Evolutionary conservation across 2,888 invertebrate genomes (phyloP), one percentile per base, ranked within the genome.

Genomic region (Anaspis maculata): DNA sequence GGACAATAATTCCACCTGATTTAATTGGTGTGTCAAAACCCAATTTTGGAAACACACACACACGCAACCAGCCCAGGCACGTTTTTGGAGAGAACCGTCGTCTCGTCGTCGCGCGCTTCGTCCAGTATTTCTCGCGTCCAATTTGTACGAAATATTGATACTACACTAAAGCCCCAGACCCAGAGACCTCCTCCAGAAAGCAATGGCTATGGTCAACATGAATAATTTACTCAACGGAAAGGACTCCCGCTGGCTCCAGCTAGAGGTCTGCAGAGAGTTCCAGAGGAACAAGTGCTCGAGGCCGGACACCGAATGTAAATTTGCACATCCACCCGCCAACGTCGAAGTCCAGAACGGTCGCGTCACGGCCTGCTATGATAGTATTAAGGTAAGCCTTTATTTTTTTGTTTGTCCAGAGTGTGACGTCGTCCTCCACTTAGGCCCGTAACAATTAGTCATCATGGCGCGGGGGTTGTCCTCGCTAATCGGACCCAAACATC

Each of bases 331-430:
- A 46, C 96, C 97, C 51, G 86, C 92, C 60, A 96, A 97, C 71
- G 97, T 98, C 61, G 98, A 98, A 74, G 95, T 98, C 64, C 97
- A 97, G 77, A 98, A 97, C 73, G 98, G 98, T 67, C 82, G 96
- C 64, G 98, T 98, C 64, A 97, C 96, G 61, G 98, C 98, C 61
- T 98, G 98, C 79, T 99, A 97, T 81, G 98, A 99, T 77, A 96
- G 95, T 74, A 97, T 98, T 74, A 98, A 98, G 95, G 98, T 98
- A 74, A 77, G 36, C 3, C 25, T n/a, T n/a, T n/a, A n/a, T n/a
- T n/a, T n/a, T n/a, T n/a, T n/a, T n/a, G n/a, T n/a, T n/a, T n/a
- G n/a, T n/a, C 22, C 11, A 15, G 27, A 22, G 13, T n/a, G 10
- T 12, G 12, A 33, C 24, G 23, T 34, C 22, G 25, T 21, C 14